Evolutionary conservation across 2,113 vertebrate genomes (phyloP), one percentile per base, ranked within the genome.

Genomic region (Equus przewalskii): DNA sequence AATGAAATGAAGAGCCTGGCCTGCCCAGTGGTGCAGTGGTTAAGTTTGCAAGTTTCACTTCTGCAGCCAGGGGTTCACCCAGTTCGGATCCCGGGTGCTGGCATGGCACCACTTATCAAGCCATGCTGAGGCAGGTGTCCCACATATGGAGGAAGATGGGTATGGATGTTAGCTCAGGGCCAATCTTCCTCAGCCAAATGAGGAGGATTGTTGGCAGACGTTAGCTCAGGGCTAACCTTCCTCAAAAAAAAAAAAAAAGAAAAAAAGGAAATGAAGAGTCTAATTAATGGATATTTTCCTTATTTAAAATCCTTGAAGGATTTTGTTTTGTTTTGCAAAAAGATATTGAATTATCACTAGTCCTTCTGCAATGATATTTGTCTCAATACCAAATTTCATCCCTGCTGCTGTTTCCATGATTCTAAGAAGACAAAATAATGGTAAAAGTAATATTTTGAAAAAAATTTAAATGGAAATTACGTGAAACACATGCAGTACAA

Each of bases 281-380:
- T 62, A 90, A 95, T 12, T 26, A 30, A 75, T 69, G 19, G 5
- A 0, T 10, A 64, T 73, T 89, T 84, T 44, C 15, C 12, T 22
- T 49, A 54, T 46, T 70, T 86, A 67, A 44, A 78, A 58, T 60
- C 33, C 8, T 91, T 87, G 30, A 83, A 41, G 8, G 11, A 60
- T 89, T 88, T 67, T 76, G 10, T 80, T 92, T 81, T 54, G 14
- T 36, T 86, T 58, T 62, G 21, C n/a, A 87, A 87, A 96, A 73
- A 92, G 36, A 56, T 49, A 64, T 30, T 82, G 78, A 85, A 33
- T 54, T 69, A 18, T 91, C 54, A 18, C n/a, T 78, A 21, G 10
- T 83, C 30, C 4, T 44, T 36, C 30, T 67, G 41, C 33, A 65
- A 56, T 26, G 8, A 33, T 82, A 62, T 86, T 91, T 94, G 69